phyloP scores from a whole-genome alignment of 2,797 vertebrate genomes.

The Rhabdophis nuchalis region DNA sequence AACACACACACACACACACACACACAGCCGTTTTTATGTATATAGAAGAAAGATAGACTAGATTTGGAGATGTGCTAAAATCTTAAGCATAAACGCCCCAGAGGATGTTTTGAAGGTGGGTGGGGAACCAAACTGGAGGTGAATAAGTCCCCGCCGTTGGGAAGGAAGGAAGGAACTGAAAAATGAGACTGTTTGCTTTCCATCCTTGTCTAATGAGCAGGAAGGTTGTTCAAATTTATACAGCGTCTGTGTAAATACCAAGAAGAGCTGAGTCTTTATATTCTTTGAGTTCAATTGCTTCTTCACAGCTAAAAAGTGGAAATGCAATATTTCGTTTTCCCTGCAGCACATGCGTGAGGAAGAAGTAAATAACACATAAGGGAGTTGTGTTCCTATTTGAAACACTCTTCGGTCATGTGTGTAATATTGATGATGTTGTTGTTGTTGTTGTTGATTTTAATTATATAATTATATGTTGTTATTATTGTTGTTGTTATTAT shows the following conservation, averaged over 20 bases:
- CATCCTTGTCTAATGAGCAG: neutral
- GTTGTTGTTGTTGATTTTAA: too few relatives aligned
- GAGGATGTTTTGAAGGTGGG: neutral
- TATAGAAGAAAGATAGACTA: too few relatives aligned
- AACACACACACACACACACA: too few relatives aligned
- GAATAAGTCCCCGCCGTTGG: neutral
- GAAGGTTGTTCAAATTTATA: constrained; percentile 28
- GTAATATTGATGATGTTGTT: too few relatives aligned
- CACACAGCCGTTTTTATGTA: too few relatives aligned
- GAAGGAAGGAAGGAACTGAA: neutral
- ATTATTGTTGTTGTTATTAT: too few relatives aligned
- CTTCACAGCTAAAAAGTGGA: neutral
- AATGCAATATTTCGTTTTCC: neutral
- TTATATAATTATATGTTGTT: too few relatives aligned
- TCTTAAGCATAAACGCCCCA: neutral
- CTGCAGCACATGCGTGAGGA: neutral
- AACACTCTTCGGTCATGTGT: neutral
- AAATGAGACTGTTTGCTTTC: neutral
- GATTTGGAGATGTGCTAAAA: neutral
- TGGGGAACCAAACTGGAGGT: neutral
- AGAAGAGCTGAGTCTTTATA: constrained; percentile 9
- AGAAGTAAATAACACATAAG: neutral
- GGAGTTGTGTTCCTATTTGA: neutral
- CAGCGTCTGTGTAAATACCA: neutral
- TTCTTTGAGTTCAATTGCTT: neutral